Evolutionary conservation across 1,140 invertebrate genomes (phyloP), one percentile per base, ranked within the genome.

Genomic region (Drosophila grimshawi): DNA sequence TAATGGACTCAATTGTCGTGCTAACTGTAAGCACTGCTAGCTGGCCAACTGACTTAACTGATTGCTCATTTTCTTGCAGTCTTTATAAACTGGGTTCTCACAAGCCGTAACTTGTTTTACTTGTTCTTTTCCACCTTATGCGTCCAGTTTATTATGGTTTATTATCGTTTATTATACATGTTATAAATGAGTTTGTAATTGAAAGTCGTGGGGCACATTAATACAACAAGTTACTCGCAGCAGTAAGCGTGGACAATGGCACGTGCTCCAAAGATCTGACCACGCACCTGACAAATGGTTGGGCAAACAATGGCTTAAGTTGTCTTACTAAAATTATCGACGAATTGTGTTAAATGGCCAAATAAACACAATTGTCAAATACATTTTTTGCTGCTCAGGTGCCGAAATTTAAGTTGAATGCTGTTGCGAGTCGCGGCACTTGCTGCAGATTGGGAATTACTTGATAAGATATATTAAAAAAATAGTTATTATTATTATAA

Each of bases 301-400:
- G 30, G 5, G 46, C 37, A 72, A 79, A 76, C 63, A 67, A 45
- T 43, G 45, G 32, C 64, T 33, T n/a, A 75, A 55, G 46, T 33
- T 41, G 5, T 32, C 32, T 27, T 56, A 11, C 33, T 53, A 11
- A 43, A 56, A 55, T 57, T 39, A 79, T 30, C 49, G 53, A 19
- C 39, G 29, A 86, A 71, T 41, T 49, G 59, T 86, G 81, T 39
- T 81, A 86, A 86, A 52, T 65, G 45, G 10, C 19, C 5, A 51
- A 37, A 32, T 35, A 51, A 65, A 78, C 33, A 75, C 71, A 27
- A 51, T 10, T 52, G 2, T 32, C 6, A 5, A n/a, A 6, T 19
- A 27, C n/a, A 32, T 35, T 35, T 19, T 19, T 32, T 5, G 30
- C 10, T 5, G 10, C 4, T 1, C 5, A 4, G 37, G 53, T 59